A percentile compares a stretch with the other conserved stretches of the same genome.
phyloP scores from a whole-genome alignment of 1,140 invertebrate species.

The Helicoverpa zea region DNA sequence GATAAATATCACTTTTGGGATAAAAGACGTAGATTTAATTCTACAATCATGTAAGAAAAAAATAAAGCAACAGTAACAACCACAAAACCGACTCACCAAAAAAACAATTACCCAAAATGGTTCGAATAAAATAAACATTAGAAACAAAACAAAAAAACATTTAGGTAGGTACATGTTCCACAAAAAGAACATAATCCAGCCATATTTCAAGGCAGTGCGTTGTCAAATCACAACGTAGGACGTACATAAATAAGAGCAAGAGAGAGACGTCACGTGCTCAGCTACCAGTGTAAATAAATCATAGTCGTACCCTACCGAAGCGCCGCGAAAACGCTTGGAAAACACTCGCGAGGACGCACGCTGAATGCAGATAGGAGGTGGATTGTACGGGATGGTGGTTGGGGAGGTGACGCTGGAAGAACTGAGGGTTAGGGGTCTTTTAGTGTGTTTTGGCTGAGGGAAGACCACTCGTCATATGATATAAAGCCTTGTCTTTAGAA shows the following conservation, averaged over 20 bases:
- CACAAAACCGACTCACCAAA: no score
- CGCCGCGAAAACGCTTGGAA: slow-evolving; percentile 75
- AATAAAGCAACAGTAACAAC: no score
- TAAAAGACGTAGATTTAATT: no score
- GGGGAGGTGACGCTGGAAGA: background rate
- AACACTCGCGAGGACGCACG: slow-evolving; percentile 69
- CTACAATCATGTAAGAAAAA: no score
- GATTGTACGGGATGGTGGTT: slow-evolving; percentile 47
- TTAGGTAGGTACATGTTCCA: background rate
- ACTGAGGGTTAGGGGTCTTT: background rate
- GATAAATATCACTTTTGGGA: no score
- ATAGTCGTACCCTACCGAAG: slow-evolving; percentile 65
- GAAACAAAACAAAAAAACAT: background rate
- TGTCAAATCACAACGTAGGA: slow-evolving; percentile 65
- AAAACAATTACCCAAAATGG: background rate
- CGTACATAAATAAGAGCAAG: slow-evolving; percentile 61
- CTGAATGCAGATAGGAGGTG: slow-evolving; percentile 70
- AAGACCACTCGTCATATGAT: no score
- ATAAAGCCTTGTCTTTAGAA: no score
- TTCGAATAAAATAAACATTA: background rate
- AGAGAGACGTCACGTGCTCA: slow-evolving; percentile 58
- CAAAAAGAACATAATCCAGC: slow-evolving; percentile 22
- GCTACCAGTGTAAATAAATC: slow-evolving; percentile 71
- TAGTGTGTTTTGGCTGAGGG: no score
- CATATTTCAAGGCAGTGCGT: slow-evolving; percentile 55